Conservation (phyloP, 2,888 invertebrate genomes). For the Spisula solida region DNA sequence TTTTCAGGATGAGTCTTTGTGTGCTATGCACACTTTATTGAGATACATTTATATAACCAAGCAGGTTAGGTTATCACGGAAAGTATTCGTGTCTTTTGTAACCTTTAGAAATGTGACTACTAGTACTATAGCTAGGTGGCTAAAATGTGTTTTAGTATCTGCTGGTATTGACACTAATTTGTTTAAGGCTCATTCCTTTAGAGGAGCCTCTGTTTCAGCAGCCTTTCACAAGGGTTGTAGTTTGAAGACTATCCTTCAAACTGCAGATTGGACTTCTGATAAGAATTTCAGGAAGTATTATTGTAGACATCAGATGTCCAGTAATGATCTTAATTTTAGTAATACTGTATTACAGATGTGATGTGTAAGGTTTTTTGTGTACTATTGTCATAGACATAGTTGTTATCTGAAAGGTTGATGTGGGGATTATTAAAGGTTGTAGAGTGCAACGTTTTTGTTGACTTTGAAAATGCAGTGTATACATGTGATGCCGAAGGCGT, state of each 20-base stretch:
- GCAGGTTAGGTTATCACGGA: background rate
- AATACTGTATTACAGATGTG: conserved; percentile 22
- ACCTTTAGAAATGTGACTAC: conserved; percentile 55
- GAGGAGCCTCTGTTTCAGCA: conserved; percentile 52
- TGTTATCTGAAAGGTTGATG: background rate
- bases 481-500: conserved; percentile 20
- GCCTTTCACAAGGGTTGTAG: conserved; percentile 51
- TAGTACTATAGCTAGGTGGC: conserved; percentile 64
- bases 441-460: conserved; percentile 25
- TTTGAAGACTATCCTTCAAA: conserved; percentile 34
- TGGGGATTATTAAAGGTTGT: background rate
- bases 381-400: background rate
- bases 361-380: background rate
- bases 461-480: conserved; percentile 26
- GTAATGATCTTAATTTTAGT: background rate
- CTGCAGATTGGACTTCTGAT: conserved; percentile 50
- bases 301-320: background rate
- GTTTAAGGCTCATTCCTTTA: conserved; percentile 59
- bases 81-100: conserved; percentile 58
- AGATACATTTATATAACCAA: background rate
- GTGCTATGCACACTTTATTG: background rate
- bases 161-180: conserved; percentile 50
- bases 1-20: background rate
- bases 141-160: conserved; percentile 37
- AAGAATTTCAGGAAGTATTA: conserved; percentile 48